phyloP scores from a whole-genome alignment of 2,113 vertebrate genomes.

The Dermatemys mawii region DNA sequence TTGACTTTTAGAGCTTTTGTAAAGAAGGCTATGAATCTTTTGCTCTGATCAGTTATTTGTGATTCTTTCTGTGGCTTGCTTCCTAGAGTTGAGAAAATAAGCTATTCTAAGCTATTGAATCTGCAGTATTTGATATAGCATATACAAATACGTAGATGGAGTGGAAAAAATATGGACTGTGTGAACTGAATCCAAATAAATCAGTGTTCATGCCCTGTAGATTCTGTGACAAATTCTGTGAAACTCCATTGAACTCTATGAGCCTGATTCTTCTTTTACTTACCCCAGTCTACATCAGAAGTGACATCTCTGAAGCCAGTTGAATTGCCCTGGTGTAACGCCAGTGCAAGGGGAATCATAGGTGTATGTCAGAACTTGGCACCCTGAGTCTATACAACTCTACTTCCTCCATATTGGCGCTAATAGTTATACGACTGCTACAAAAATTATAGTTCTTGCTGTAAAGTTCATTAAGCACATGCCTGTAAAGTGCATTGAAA shows the following conservation, averaged over 20 bases:
- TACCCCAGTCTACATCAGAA: neutral
- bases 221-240: neutral
- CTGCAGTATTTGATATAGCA: neutral
- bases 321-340: neutral
- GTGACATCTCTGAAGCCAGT: neutral
- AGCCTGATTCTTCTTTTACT: neutral
- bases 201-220: neutral
- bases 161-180: neutral
- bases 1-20: neutral
- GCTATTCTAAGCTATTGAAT: neutral
- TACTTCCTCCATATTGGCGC: neutral
- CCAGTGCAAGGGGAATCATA: neutral
- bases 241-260: neutral
- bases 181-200: neutral
- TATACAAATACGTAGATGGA: neutral
- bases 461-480: accelerated
- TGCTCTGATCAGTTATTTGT: neutral
- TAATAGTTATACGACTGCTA: neutral
- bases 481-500: neutral
- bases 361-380: neutral
- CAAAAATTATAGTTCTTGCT: neutral
- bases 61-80: neutral
- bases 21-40: neutral
- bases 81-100: neutral
- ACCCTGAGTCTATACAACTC: neutral